Base-by-base conservation (phyloP, 2,888 invertebrate species). In the Agriopis aurantiaria region DNA sequence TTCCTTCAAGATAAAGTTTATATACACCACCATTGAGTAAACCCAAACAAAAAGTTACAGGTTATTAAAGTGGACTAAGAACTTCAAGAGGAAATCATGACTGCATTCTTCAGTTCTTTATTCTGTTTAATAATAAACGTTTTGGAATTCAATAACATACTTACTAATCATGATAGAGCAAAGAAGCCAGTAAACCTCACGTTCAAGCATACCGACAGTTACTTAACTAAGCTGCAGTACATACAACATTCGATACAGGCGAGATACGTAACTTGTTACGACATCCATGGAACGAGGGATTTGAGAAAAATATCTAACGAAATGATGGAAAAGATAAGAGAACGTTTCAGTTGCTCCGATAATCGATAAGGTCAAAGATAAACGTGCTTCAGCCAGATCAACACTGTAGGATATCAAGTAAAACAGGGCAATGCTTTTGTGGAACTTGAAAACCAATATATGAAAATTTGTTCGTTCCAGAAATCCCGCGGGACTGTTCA, bases 211-310 rank as follows among this genome's bases (percentile, higher is more conserved):
- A 52, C 58, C 48, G 41, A 63, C 69, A 11, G 68, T 81, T 81
- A 81, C 75, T 75, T 74, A 75, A 79, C 68, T 55, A 62, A 33
- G 33, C 3, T 5, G 33, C 33, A 33, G 33, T 33, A 33, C 33
- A 33, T 33, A 33, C 67, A 71, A 56, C 67, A 67, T 63, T 71
- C 71, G 64, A 64, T 71, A 73, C 69, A 66, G 53, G 56, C 61
- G 17, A 52, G 40, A 67, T 72, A 79, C 76, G 78, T 79, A 80
- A 81, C 73, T 57, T 51, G 62, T 59, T 23, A 63, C 46, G 46
- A 58, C 52, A 63, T 10, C 33, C 23, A 58, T 7, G 23, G 57
- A 57, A 45, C 45, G 41, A n/a, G 33, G 33, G 33, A 33, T 33
- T 33, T 33, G 33, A 5, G 33, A 1, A 33, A 33, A 33, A 33